Evolutionary conservation across 1,140 invertebrate species (phyloP), one percentile per base, ranked within the genome.

Genomic region (Brachionus manjavacas): DNA sequence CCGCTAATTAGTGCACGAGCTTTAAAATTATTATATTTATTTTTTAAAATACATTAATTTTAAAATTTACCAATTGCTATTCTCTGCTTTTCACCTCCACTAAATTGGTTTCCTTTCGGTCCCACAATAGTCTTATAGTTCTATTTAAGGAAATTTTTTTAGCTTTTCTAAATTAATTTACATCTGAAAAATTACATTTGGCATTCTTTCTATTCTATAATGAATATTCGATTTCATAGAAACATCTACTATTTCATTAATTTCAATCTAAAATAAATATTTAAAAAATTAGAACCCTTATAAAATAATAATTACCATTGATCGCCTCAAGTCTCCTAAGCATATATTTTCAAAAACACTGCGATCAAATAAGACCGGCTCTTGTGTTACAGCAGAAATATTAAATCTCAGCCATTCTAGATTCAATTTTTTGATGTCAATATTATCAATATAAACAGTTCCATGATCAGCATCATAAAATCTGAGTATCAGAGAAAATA

Each of bases 161-260:
- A 23, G 43, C 12, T n/a, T 39, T 39, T 31, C 14, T 9, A 39
- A 66, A 39, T 55, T 7, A 64, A 55, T 78, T 35, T 35, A 23
- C 9, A 64, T 28, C 8, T n/a, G 4, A 35, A 64, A 41, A 80
- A 94, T 87, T 43, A 83, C 87, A 87, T 90, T 49, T 41, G 86
- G 68, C 16, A 85, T 97, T 35, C 31, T 35, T 6, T 35, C 31
- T 6, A 35, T 35, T 35, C 31, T 35, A 41, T 92, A 91, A 86
- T 96, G 94, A 46, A 96, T 95, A 87, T 96, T 96, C 0, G 95
- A 94, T 84, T 92, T 91, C 87, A 93, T 94, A 0, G 95, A 94
- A 4, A 94, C 95, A 83, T 91, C 7, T 0, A 95, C 93, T 14
- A 97, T 92, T 87, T 95, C 93, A 9, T 93, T 91, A 89, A 93